A percentile compares a stretch with the other conserved stretches of the same genome.
Evolutionary conservation across 2,888 invertebrate genomes (phyloP).

Genomic region (Eupithecia centaureata): DNA sequence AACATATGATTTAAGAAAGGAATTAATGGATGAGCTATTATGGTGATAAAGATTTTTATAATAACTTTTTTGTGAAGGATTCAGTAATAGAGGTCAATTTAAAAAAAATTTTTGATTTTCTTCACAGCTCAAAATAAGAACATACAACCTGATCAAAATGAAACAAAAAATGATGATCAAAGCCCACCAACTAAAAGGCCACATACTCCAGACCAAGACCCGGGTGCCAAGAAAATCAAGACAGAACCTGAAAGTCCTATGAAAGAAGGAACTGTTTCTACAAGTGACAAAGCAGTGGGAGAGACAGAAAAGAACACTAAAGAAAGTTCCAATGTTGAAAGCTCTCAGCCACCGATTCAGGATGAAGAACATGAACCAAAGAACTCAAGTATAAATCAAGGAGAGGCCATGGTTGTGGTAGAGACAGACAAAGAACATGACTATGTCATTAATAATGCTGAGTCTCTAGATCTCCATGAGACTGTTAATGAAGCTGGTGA

Average conservation of each 20-base stretch:
- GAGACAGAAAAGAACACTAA: background rate
- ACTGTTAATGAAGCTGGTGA: background rate
- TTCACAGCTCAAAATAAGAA: background rate
- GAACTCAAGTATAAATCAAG: background rate
- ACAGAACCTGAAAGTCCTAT: conserved; percentile 36
- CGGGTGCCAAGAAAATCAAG: conserved; percentile 44
- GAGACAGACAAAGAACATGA: background rate
- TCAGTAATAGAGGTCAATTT: too few relatives aligned
- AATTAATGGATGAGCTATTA: background rate
- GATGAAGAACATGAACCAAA: background rate
- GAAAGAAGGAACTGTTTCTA: background rate
- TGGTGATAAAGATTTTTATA: background rate
- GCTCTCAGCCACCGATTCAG: background rate
- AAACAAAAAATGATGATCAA: conserved; percentile 17
- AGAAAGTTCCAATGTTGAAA: background rate
- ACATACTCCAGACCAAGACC: conserved; percentile 44
- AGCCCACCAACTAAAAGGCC: conserved; percentile 51
- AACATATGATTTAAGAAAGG: background rate
- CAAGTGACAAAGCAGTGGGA: background rate
- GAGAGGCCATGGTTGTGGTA: background rate
- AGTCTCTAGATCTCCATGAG: conserved; percentile 4
- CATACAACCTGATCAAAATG: background rate
- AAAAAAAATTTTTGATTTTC: background rate
- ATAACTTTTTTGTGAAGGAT: background rate
- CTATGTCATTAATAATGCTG: background rate